These are phyloP conservation scores for Platynereis dumerilii DNA, from an alignment of 2,888 invertebrate species.

Conservation along the genomic window DNA sequence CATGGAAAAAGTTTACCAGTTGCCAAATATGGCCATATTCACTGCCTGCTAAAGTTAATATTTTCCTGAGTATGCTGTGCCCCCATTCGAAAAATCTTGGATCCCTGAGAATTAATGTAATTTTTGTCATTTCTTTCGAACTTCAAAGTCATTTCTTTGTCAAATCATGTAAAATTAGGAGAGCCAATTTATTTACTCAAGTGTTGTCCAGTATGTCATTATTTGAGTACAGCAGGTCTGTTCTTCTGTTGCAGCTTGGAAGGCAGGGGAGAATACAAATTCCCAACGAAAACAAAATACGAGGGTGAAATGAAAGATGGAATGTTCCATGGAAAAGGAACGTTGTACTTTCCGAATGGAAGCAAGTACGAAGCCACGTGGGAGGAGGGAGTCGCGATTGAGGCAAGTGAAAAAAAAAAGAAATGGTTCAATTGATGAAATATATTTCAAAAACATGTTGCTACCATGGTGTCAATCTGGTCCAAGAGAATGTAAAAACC, in stretches of 20 bases:
- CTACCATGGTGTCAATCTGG: background rate
- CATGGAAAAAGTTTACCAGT: too few species aligned
- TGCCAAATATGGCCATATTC: too few species aligned
- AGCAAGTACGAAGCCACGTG: constrained; percentile 72
- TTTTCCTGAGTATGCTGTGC: too few species aligned
- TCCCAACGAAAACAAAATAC: constrained; percentile 64
- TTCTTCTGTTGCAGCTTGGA: constrained; percentile 61
- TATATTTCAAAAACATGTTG: background rate
- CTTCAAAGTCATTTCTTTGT: too few species aligned
- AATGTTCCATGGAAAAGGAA: constrained; percentile 74
- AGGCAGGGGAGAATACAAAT: constrained; percentile 59
- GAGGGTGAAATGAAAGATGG: constrained; percentile 74
- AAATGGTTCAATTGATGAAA: background rate
- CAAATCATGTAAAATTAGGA: too few species aligned
- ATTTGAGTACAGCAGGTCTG: too few species aligned
- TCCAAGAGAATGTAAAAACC: background rate
- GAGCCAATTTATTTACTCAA: too few species aligned
- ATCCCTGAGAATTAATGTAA: too few species aligned
- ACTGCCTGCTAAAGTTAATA: too few species aligned
- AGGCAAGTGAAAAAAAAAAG: constrained; percentile 56
- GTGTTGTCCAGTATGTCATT: too few species aligned
- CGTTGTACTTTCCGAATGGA: constrained; percentile 71
- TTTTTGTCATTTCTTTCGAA: too few species aligned
- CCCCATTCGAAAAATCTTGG: too few species aligned
- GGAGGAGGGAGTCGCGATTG: constrained; percentile 69